Evolutionary conservation across 2,888 invertebrate species (phyloP).

Genomic region (Zygogramma bicolorata): DNA sequence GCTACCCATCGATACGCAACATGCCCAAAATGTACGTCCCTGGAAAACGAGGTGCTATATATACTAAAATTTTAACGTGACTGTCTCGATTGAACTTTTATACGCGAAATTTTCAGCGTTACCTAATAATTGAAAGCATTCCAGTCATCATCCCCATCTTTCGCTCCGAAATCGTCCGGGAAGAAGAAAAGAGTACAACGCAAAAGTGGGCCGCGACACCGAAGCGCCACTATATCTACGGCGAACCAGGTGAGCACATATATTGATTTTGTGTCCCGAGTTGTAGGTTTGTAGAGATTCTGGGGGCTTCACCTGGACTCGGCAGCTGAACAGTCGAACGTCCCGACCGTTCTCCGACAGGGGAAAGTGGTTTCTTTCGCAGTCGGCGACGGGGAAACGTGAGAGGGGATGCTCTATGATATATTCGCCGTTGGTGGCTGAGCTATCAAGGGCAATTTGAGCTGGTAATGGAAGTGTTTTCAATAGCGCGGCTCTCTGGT

Average conservation of each 20-base stretch:
- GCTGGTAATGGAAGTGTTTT: neutral
- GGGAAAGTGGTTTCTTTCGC: slow-evolving; percentile 14
- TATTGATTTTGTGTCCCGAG: slow-evolving; percentile 51
- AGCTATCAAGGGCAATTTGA: neutral
- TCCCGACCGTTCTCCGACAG: neutral
- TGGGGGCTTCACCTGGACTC: slow-evolving; percentile 20
- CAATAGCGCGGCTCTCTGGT: neutral
- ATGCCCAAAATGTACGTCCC: too few species aligned
- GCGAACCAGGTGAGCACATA: slow-evolving; percentile 49
- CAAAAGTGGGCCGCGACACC: slow-evolving; percentile 8
- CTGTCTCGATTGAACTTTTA: too few species aligned
- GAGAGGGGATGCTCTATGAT: neutral
- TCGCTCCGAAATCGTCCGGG: neutral
- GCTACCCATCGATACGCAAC: too few species aligned
- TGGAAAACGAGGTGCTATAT: too few species aligned
- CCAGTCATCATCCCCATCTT: neutral
- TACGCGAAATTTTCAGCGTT: too few species aligned
- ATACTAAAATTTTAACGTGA: too few species aligned
- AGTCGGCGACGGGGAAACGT: neutral
- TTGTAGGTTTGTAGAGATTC: slow-evolving; percentile 22
- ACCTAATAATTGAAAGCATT: too few species aligned
- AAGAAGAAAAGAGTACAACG: neutral
- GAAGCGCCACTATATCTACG: slow-evolving; percentile 21
- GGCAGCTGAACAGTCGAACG: slow-evolving; percentile 16
- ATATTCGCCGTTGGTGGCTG: neutral